Conservation (phyloP, 1,140 invertebrate genomes). For the Steinernema feltiae region DNA sequence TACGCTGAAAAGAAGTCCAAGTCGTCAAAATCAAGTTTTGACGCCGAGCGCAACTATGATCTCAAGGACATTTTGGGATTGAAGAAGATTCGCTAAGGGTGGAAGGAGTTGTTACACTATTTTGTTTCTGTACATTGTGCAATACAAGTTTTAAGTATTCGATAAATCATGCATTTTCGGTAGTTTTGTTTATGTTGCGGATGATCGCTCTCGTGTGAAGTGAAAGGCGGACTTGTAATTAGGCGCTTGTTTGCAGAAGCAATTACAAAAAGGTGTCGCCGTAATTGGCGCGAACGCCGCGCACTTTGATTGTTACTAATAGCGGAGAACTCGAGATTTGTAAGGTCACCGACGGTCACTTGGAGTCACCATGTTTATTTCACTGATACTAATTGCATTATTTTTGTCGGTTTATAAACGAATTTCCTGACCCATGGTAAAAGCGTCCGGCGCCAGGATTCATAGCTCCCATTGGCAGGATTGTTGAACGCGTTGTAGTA, state of each 20-base stretch:
- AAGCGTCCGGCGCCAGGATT: neutral
- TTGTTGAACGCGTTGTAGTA: neutral
- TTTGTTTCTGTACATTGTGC: constrained; percentile 5
- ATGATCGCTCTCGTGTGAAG: no score
- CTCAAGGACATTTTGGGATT: constrained; percentile 9
- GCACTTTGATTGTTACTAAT: constrained; percentile 5
- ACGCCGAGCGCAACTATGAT: neutral
- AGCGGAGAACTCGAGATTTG: neutral
- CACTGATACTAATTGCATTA: neutral
- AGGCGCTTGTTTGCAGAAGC: constrained; percentile 10
- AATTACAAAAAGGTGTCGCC: constrained; percentile 7
- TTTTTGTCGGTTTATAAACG: neutral
- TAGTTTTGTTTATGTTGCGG: no score
- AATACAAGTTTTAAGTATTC: neutral
- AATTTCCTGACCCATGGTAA: neutral
- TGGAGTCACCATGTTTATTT: neutral
- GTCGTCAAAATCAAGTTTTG: neutral
- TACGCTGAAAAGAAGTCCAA: constrained; percentile 1
- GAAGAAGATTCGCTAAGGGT: neutral
- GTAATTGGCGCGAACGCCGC: neutral
- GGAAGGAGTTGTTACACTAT: neutral
- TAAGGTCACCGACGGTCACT: neutral
- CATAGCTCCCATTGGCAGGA: neutral
- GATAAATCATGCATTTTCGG: constrained; percentile 7
- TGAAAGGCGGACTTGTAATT: constrained; percentile 13